phyloP scores from a whole-genome alignment of 2,113 vertebrate species.

The Elgaria multicarinata region DNA sequence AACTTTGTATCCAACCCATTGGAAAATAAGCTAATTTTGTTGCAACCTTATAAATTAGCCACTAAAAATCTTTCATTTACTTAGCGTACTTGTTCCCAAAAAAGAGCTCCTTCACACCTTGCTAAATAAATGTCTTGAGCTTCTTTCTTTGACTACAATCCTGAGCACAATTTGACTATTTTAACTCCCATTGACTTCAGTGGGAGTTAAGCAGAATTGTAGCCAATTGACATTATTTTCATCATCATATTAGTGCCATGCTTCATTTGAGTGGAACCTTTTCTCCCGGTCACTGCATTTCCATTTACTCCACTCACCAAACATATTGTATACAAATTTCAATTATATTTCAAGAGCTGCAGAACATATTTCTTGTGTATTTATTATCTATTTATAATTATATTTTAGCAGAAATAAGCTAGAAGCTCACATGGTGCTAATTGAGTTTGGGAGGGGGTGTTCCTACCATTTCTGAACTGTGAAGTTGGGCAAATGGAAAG shows the following conservation, averaged over 20 bases:
- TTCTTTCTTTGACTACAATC: not conserved
- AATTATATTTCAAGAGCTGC: conserved; percentile 33
- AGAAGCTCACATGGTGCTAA: conserved; percentile 62
- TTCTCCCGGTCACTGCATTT: not conserved
- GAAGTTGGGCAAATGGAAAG: conserved; percentile 26
- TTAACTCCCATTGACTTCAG: not conserved
- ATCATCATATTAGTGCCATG: not conserved
- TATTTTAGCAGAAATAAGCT: conserved; percentile 65
- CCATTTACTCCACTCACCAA: conserved; percentile 20
- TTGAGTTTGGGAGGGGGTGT: conserved; percentile 7
- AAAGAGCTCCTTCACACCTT: not conserved
- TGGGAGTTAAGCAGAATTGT: not conserved
- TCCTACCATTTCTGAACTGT: conserved; percentile 13
- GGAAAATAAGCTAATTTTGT: conserved; percentile 23
- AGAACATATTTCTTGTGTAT: conserved; percentile 62
- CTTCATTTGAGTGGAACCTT: conserved; percentile 32
- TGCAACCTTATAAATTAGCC: conserved; percentile 23
- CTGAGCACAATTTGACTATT: not conserved
- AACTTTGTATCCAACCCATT: not conserved
- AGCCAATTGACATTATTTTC: no score
- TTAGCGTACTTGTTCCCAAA: not conserved
- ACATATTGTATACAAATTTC: conserved; percentile 24
- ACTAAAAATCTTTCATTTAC: conserved; percentile 13
- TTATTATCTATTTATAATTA: conserved; percentile 73
- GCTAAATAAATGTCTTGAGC: not conserved